Conservation (phyloP, 37 sponge, comb jelly and placozoan genomes). For the Haliclona indistincta region DNA sequence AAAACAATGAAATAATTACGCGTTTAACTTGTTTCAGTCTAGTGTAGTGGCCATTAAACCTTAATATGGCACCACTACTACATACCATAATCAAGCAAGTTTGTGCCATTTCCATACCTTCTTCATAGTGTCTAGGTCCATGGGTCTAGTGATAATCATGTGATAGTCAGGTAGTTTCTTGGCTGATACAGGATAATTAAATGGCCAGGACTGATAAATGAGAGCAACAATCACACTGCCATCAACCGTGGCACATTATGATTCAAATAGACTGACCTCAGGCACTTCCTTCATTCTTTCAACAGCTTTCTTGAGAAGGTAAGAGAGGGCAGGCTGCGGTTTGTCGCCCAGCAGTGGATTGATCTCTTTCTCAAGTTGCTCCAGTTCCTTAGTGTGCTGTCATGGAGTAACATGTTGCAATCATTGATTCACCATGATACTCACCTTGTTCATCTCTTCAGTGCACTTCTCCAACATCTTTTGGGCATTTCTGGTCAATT, state of each 20-base stretch:
- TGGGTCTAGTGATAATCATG: constrained; percentile 73
- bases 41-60: too few relatives aligned
- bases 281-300: constrained; percentile 64
- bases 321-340: constrained; percentile 63
- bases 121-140: constrained; percentile 90
- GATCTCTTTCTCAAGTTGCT: constrained; percentile 77
- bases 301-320: constrained; percentile 54
- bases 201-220: constrained; percentile 66
- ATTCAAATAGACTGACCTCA: constrained; percentile 41
- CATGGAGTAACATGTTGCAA: neutral
- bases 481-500: constrained; percentile 73
- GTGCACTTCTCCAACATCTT: constrained; percentile 66
- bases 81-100: too few relatives aligned
- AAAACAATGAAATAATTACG: neutral
- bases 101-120: constrained; percentile 50
- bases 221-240: neutral
- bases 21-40: too few relatives aligned
- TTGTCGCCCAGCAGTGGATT: constrained; percentile 79
- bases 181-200: constrained; percentile 86
- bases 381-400: constrained; percentile 67
- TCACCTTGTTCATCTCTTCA: constrained; percentile 63
- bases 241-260: too few relatives aligned
- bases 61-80: too few relatives aligned
- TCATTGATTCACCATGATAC: neutral
- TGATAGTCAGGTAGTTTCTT: constrained; percentile 95